Percentiles rank a stretch among this genome's conserved stretches.
These are phyloP conservation scores for Empidonax traillii DNA, from an alignment of 2,113 vertebrate genomes.

Conservation along the genomic window DNA sequence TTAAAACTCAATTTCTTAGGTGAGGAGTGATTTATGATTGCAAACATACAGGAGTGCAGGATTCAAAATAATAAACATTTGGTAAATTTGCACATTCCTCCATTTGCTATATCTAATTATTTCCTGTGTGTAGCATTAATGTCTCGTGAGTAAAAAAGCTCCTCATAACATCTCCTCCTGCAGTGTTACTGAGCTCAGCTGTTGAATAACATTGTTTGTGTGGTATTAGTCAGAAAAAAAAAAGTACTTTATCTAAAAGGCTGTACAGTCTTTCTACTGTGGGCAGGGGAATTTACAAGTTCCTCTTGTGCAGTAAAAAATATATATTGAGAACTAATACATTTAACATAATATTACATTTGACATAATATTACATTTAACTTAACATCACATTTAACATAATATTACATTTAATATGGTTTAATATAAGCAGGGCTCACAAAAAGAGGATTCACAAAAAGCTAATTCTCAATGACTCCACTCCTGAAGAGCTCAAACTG, in stretches of 20 bases:
- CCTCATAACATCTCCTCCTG: background rate
- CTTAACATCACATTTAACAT: background rate
- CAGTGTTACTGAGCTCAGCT: background rate
- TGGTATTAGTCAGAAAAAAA: background rate
- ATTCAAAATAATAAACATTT: slow-evolving; percentile 44
- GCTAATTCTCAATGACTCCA: background rate
- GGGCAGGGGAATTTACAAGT: background rate
- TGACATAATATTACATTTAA: background rate
- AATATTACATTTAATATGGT: background rate
- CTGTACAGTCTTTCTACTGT: background rate
- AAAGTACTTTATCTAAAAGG: background rate
- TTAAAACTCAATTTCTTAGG: slow-evolving; percentile 32
- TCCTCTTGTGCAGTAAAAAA: slow-evolving; percentile 19
- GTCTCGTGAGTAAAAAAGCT: background rate
- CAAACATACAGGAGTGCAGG: background rate
- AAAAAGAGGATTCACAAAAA: background rate
- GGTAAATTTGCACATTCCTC: background rate
- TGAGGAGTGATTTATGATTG: slow-evolving; percentile 44
- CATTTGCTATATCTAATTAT: background rate
- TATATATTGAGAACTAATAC: background rate
- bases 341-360: background rate
- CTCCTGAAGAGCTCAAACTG: background rate
- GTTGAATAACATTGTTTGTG: background rate
- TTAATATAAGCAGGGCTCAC: background rate
- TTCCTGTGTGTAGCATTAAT: background rate